These are phyloP conservation scores for Halcyon malimbica DNA, from an alignment of 2,113 vertebrate genomes.

Conservation along the genomic window DNA sequence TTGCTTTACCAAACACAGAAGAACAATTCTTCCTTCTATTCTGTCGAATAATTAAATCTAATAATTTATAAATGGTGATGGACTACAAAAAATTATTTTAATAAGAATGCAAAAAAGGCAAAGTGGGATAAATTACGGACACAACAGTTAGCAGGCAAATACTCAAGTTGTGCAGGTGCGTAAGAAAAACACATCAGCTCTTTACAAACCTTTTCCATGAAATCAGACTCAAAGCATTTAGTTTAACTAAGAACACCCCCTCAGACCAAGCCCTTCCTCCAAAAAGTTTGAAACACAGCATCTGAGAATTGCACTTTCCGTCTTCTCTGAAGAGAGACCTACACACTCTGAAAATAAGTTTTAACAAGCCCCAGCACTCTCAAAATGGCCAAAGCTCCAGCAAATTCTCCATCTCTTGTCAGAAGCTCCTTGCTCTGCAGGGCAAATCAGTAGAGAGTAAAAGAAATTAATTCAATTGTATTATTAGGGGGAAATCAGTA, in stretches of 20 bases:
- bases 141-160: not conserved
- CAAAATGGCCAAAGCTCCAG: not conserved
- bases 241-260: not conserved
- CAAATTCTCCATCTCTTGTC: not conserved
- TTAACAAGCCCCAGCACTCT: not conserved
- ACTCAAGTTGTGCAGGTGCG: not conserved
- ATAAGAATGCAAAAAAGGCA: not conserved
- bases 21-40: not conserved
- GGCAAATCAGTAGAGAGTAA: not conserved
- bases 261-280: not conserved
- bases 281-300: not conserved
- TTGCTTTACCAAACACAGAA: not conserved
- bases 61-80: not conserved
- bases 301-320: fast-evolving
- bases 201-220: not conserved
- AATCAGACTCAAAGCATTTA: not conserved
- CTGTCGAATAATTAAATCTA: not conserved
- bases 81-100: not conserved
- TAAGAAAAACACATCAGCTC: not conserved
- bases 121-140: not conserved
- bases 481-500: not conserved
- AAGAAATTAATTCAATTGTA: not conserved
- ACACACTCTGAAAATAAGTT: not conserved
- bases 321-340: not conserved
- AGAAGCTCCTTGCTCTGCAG: not conserved